These are phyloP conservation scores for Pemphredon lugubris DNA, from an alignment of 2,888 invertebrate species.

Conservation along the genomic window DNA sequence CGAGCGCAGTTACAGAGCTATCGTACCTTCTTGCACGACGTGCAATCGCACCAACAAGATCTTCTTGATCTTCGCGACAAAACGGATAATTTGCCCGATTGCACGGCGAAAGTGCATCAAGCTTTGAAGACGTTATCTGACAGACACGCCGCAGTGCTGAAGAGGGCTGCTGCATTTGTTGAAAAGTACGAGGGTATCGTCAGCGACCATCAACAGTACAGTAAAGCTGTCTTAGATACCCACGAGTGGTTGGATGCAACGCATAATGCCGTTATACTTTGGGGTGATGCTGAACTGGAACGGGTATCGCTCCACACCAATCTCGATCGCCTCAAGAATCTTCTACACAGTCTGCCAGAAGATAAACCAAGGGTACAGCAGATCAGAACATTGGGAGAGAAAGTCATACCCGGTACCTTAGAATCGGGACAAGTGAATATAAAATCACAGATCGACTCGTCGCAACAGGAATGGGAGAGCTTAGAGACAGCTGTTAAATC, in stretches of 20 bases:
- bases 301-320: conserved; percentile 93
- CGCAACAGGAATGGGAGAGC: conserved; percentile 95
- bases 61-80: conserved; percentile 91
- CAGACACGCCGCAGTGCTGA: conserved; percentile 87
- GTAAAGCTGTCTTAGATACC: conserved; percentile 92
- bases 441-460: conserved; percentile 92
- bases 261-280: conserved; percentile 89
- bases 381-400: conserved; percentile 92
- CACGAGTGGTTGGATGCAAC: conserved; percentile 94
- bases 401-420: conserved; percentile 93
- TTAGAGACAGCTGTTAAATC: conserved; percentile 89
- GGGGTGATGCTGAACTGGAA: conserved; percentile 92
- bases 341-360: conserved; percentile 90
- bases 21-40: conserved; percentile 90
- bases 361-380: conserved; percentile 92
- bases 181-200: conserved; percentile 94
- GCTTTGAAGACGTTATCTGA: conserved; percentile 86
- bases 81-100: conserved; percentile 90
- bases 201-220: conserved; percentile 93
- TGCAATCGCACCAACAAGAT: conserved; percentile 92
- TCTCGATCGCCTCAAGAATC: conserved; percentile 89
- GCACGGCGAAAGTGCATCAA: conserved; percentile 88
- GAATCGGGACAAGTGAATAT: conserved; percentile 92
- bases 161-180: conserved; percentile 89
- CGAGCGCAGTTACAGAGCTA: conserved; percentile 93